Base-by-base conservation (phyloP, 2,888 invertebrate genomes). In the Tortricodes alternella region DNA sequence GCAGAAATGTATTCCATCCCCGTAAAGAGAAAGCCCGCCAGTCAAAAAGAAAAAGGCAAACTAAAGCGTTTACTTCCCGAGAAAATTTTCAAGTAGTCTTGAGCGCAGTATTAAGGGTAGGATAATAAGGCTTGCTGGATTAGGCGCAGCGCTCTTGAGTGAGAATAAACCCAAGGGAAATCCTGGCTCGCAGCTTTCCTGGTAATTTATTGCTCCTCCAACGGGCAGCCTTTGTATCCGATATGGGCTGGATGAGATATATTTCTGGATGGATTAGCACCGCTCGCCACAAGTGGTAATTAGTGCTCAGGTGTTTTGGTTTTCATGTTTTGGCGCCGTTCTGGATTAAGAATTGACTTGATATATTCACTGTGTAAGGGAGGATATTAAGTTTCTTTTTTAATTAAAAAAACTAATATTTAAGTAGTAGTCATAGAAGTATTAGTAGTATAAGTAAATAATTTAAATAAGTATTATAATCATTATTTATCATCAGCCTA, bases 41-140 rank as follows among this genome's bases (percentile, higher is more conserved):
- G 48, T 53, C 62, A 62, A 66, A 65, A 71, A 72, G 74, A 68
- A 68, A 68, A 67, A 70, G 65, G 68, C 73, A 66, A 79, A 79
- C 78, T 80, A 76, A 80, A 82, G 68, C 82, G 80, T 80, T 82
- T 83, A 82, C 80, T 84, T 79, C 71, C 71, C 76, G 76, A 83
- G 84, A 77, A 89, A 88, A 89, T 86, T 89, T 88, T 89, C 89
- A 89, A 89, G 89, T 87, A 87, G 83, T 87, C 88, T 85, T 84
- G 88, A 89, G 86, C 84, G 77, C 80, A 78, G 89, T 87, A 88
- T 89, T 89, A 89, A 87, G 89, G 89, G 87, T 80, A 84, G 89
- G 80, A 88, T 90, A 90, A 90, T 89, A 90, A 89, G 90, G 88
- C 89, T 89, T 88, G 29, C 84, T 84, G 90, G 90, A 90, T 90